A percentile compares a stretch with the other conserved stretches of the same genome.
Evolutionary conservation across 1,140 invertebrate species (phyloP).

Genomic region (Aphis gossypii): DNA sequence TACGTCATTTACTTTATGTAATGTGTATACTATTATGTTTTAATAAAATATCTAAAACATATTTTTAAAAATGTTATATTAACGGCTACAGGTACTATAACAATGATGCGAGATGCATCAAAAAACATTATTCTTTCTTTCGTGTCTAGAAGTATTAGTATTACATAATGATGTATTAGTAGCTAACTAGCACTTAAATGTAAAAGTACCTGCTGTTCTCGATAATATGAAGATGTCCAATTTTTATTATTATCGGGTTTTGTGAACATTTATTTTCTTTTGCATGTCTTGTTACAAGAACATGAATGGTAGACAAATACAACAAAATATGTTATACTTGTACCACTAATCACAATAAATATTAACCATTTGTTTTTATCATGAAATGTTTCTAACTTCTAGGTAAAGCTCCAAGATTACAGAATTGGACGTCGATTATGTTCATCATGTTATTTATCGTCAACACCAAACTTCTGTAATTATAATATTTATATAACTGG

Average conservation of each 20-base stretch:
- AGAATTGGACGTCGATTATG: not conserved
- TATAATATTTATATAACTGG: slow-evolving; percentile 1
- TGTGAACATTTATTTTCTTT: not conserved
- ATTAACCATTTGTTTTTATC: not conserved
- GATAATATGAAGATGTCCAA: not conserved
- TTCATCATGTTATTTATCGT: not conserved
- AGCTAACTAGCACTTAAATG: not conserved
- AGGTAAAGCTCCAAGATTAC: slow-evolving; percentile 22
- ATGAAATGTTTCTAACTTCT: not conserved
- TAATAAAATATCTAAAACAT: not conserved
- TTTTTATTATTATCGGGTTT: not conserved
- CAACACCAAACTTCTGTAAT: slow-evolving; percentile 25
- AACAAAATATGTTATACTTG: not conserved
- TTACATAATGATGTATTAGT: not conserved
- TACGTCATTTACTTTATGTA: not conserved
- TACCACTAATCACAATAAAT: not conserved
- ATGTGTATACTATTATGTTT: not conserved
- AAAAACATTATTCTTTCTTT: not conserved
- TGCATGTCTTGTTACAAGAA: not conserved
- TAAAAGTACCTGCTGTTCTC: not conserved
- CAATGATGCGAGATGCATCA: not conserved
- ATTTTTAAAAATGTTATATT: not conserved
- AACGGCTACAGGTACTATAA: not conserved
- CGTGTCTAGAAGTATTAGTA: not conserved
- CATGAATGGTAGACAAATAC: not conserved